Base-by-base conservation (phyloP, 2,113 vertebrate species). In the Brachirus orientalis region DNA sequence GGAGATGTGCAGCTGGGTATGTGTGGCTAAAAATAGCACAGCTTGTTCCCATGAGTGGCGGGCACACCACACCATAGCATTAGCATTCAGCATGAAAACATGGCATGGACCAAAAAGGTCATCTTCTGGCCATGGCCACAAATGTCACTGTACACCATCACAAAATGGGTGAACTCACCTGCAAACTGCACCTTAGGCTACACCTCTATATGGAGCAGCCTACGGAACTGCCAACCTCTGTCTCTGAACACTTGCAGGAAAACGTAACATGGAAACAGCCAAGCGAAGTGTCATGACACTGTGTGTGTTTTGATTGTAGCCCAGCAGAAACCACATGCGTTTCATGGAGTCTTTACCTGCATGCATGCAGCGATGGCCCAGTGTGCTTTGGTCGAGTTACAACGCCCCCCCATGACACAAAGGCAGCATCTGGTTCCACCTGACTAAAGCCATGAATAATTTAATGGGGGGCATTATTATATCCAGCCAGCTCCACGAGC, bases 361-460 rank as follows among this genome's bases (percentile, higher is more conserved):
- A 37, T 43, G 65, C 45, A 64, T 6, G 28, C 28, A 28, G 77
- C 54, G 51, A 54, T 44, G 70, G 77, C 69, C 79, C 58, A 80
- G 86, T 80, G 72, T 38, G 87, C 86, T 93, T 88, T 91, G 86
- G 88, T 96, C 68, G 22, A 85, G 88, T 91, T 91, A 88, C 90
- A 85, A 71, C 93, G 86, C 59, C 77, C 75, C 82, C 91, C 84
- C 86, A 85, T 86, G 92, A 90, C 91, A 94, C 91, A 91, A 91
- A 93, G 90, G 89, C 83, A 63, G 77, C 83, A 88, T 89, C 88
- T 83, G 80, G 83, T 83, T 91, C 75, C 84, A 90, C 90, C 88
- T 92, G 77, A 77, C 90, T 74, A 75, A 59, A 77, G 37, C 64
- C 83, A 94, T 96, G 90, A 96, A 98, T 98, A 94, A 97, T 90